Conservation (phyloP, 53 echinoderm and acorn worm species). For the Arbacia lixula region DNA sequence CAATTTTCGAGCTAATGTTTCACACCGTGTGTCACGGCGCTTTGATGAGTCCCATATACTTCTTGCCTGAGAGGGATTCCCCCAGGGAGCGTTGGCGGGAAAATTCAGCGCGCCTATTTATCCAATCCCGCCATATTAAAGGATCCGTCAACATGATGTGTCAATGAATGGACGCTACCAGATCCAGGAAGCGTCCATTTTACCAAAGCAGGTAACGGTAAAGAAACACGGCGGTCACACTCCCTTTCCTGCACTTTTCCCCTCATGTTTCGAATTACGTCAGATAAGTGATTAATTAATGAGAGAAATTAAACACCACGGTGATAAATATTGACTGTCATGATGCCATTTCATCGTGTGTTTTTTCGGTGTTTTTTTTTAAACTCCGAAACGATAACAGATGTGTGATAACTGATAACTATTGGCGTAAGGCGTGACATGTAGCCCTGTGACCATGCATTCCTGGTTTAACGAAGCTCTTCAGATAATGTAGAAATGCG, state of each 20-base stretch:
- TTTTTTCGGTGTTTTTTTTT: too few species aligned
- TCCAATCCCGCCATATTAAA: constrained; percentile 46
- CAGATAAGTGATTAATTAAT: constrained; percentile 30
- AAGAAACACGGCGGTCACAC: neutral
- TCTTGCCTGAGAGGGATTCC: neutral
- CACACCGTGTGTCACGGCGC: constrained; percentile 39
- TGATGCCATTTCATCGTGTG: too few species aligned
- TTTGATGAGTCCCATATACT: constrained; percentile 26
- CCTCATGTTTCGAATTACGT: constrained; percentile 2
- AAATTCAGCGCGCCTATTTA: constrained; percentile 42
- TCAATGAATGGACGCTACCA: constrained; percentile 24
- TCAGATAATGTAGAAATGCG: too few species aligned
- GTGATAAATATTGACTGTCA: too few species aligned
- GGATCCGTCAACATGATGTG: constrained; percentile 38
- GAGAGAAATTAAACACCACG: too few species aligned
- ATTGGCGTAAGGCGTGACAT: too few species aligned
- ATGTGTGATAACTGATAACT: too few species aligned
- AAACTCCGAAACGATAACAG: too few species aligned
- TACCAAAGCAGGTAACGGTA: neutral
- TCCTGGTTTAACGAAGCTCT: too few species aligned
- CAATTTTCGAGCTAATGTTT: constrained; percentile 37
- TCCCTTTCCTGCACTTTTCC: neutral
- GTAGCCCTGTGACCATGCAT: too few species aligned
- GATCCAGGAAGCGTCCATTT: neutral
- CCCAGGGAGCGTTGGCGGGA: constrained; percentile 35